Evolutionary conservation across 2,888 invertebrate genomes (phyloP), one percentile per base, ranked within the genome.

Genomic region (Agrilus cyanescens): DNA sequence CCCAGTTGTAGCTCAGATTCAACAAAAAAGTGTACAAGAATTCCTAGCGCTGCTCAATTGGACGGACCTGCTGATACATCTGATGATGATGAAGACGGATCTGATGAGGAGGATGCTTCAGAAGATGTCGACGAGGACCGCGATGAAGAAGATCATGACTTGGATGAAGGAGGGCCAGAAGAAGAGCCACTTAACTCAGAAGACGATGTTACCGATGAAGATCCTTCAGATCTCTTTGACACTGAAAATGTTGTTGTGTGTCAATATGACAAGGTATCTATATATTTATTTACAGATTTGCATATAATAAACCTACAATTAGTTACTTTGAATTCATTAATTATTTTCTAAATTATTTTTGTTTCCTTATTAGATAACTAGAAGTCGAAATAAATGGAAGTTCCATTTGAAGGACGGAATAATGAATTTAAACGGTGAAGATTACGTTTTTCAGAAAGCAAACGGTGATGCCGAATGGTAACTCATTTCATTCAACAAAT

Each of bases 401-500:
- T 97, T 99, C 68, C 90, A 94, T 67, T 74, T 98, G 50, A 99
- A 99, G 72, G 98, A 98, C 71, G 98, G 98, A 46, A 96, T 98
- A 50, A 98, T 98, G 98, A 97, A 95, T 74, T 79, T 98, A 61
- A 85, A 85, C 53, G 96, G 97, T 36, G 91, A 90, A 69, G 98
- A 99, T 73, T 97, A 85, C 73, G 93, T 97, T 59, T 99, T 98
- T 73, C 96, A 96, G 71, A 95, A 93, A 73, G 95, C 96, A 12
- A 90, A 85, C 59, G 98, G 98, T 53, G 98, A 99, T 74, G 97
- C 97, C 16, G 98, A 98, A 67, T 98, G 98, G 97, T 98, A 78
- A 77, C 56, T 33, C 15, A 33, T 14, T 33, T 15, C 33, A 14
- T 33, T 33, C n/a, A 10, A 25, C 10, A 10, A 25, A 25, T 25